Conservation (phyloP, 30 jellyfish, hydroid and myxozoan genomes). For the Pseudorhiza aurosa region DNA sequence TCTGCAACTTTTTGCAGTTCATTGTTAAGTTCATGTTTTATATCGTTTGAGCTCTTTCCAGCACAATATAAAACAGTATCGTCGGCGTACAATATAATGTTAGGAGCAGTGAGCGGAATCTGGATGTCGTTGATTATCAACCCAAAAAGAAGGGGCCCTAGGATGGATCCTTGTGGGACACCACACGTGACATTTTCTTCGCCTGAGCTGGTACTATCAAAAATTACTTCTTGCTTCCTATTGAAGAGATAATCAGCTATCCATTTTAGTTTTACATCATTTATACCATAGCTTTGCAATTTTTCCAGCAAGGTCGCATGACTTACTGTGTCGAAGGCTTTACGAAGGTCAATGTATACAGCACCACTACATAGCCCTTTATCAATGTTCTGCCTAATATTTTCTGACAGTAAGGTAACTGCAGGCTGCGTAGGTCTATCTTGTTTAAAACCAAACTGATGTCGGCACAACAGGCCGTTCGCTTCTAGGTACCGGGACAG, state of each 20-base stretch:
- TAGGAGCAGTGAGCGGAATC: conserved; percentile 54
- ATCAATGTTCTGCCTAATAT: conserved; percentile 65
- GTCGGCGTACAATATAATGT: conserved; percentile 7
- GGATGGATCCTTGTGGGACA: conserved; percentile 35
- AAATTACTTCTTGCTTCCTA: conserved; percentile 35
- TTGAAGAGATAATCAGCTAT: conserved; percentile 47
- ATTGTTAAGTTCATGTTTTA: not conserved
- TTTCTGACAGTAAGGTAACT: conserved; percentile 48
- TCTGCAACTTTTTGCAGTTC: conserved; percentile 42
- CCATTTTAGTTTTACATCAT: conserved; percentile 33
- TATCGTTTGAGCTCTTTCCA: not conserved
- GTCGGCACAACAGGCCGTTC: conserved; percentile 49
- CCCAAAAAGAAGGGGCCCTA: conserved; percentile 48
- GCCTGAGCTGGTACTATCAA: conserved; percentile 20
- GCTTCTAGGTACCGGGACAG: conserved; percentile 52
- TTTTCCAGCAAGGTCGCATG: conserved; percentile 54
- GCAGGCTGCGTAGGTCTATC: conserved; percentile 69
- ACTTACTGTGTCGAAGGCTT: conserved; percentile 51
- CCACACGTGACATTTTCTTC: conserved; percentile 37
- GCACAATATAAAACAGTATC: conserved; percentile 37
- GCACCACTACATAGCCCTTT: conserved; percentile 70
- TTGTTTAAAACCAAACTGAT: conserved; percentile 63
- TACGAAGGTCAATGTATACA: conserved; percentile 56
- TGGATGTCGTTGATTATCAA: conserved; percentile 26
- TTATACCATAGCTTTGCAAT: conserved; percentile 41